Conservation (phyloP, 1,140 invertebrate genomes). For the Lucilia sericata region DNA sequence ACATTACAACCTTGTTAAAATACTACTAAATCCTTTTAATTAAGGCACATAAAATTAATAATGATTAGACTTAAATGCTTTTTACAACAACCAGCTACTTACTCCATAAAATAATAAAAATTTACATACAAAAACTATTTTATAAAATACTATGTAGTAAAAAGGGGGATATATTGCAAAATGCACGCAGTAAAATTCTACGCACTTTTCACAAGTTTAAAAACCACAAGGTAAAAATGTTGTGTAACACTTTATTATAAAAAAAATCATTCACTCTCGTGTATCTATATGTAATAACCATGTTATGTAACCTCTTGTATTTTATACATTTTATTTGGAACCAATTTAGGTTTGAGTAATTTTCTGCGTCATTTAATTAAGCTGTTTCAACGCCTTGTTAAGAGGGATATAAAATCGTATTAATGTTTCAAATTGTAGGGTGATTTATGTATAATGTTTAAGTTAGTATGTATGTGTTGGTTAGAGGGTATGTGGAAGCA, state of each 20-base stretch:
- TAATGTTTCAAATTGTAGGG: constrained; percentile 13
- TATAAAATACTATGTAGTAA: too few relatives aligned
- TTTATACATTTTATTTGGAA: not conserved
- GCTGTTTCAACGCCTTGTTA: constrained; percentile 54
- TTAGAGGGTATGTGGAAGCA: not conserved
- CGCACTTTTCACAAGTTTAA: not conserved
- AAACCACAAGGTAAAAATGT: not conserved
- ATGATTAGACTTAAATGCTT: not conserved
- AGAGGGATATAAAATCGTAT: constrained; percentile 34
- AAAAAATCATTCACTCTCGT: too few relatives aligned
- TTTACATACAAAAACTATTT: not conserved
- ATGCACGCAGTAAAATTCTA: not conserved
- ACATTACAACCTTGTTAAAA: too few relatives aligned
- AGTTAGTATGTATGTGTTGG: not conserved
- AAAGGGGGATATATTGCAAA: not conserved
- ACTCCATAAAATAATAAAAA: not conserved
- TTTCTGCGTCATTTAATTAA: constrained; percentile 68
- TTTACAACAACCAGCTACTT: not conserved
- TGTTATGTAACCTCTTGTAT: not conserved
- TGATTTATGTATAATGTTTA: not conserved
- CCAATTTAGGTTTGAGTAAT: constrained; percentile 50
- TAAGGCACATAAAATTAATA: not conserved
- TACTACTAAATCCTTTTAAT: not conserved
- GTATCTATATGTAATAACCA: too few relatives aligned
- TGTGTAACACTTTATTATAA: not conserved